Conservation (phyloP, 1,140 invertebrate species). For the Drosophila pandora region DNA sequence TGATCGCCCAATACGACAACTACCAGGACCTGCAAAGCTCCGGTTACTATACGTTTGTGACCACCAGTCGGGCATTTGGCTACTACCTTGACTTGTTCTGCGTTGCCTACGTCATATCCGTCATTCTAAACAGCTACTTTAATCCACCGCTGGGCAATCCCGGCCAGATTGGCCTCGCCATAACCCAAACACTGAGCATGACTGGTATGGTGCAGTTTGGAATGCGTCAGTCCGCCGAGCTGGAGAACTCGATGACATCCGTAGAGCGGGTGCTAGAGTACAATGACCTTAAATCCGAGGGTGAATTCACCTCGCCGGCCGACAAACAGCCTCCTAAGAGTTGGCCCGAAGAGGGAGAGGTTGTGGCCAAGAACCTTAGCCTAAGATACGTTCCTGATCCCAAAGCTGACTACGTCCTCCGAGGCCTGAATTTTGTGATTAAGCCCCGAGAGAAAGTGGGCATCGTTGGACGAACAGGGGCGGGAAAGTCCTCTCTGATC, state of each 20-base stretch:
- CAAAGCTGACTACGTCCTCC: slow-evolving; percentile 86
- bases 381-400: slow-evolving; percentile 85
- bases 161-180: slow-evolving; percentile 91
- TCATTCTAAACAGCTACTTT: slow-evolving; percentile 87
- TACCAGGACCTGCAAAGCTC: slow-evolving; percentile 89
- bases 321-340: slow-evolving; percentile 87
- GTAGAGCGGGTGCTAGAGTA: slow-evolving; percentile 94
- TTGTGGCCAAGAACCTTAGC: slow-evolving; percentile 88
- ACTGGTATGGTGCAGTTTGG: slow-evolving; percentile 88
- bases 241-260: slow-evolving; percentile 90
- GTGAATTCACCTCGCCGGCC: slow-evolving; percentile 84
- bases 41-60: slow-evolving; percentile 90
- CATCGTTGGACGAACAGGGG: slow-evolving; percentile 92
- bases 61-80: slow-evolving; percentile 92
- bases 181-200: slow-evolving; percentile 92
- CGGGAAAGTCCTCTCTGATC: slow-evolving; percentile 92
- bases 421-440: slow-evolving; percentile 86
- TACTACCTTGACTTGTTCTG: slow-evolving; percentile 90
- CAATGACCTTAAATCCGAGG: slow-evolving; percentile 88
- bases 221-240: slow-evolving; percentile 87
- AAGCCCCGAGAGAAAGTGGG: slow-evolving; percentile 85
- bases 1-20: slow-evolving; percentile 88
- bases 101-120: slow-evolving; percentile 88
- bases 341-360: slow-evolving; percentile 89
- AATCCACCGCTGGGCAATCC: slow-evolving; percentile 85